Conservation (phyloP, 1,140 invertebrate genomes). For the Cheumatopsyche charites region DNA sequence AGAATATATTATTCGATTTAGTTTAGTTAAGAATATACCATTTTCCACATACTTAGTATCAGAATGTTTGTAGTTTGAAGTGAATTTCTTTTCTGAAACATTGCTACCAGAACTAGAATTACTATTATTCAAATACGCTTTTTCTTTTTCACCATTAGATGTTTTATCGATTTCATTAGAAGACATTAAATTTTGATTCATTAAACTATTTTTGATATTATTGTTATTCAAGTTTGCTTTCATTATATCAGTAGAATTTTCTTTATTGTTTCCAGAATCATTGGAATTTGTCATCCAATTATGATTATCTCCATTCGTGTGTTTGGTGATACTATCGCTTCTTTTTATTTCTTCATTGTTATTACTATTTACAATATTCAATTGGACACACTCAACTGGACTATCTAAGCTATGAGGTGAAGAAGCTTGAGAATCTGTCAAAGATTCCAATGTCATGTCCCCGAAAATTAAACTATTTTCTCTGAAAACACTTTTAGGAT, state of each 20-base stretch:
- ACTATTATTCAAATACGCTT: slow-evolving; percentile 38
- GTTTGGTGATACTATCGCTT: neutral
- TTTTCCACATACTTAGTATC: slow-evolving; percentile 38
- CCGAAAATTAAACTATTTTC: slow-evolving; percentile 47
- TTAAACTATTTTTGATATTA: slow-evolving; percentile 25
- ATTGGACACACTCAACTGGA: slow-evolving; percentile 21
- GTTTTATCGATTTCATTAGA: slow-evolving; percentile 5
- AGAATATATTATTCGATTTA: slow-evolving; percentile 1
- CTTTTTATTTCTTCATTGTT: slow-evolving; percentile 17
- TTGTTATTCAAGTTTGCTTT: slow-evolving; percentile 25
- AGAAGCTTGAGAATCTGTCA: slow-evolving; percentile 41
- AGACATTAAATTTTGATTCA: slow-evolving; percentile 11
- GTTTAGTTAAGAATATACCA: neutral
- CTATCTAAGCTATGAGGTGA: slow-evolving; percentile 37
- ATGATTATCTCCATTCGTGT: slow-evolving; percentile 22
- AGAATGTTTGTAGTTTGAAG: slow-evolving; percentile 38
- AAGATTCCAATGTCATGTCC: slow-evolving; percentile 44
- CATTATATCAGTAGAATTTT: neutral
- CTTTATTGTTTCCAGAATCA: neutral
- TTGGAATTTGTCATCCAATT: slow-evolving; percentile 3
- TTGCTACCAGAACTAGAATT: slow-evolving; percentile 47
- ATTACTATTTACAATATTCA: slow-evolving; percentile 33
- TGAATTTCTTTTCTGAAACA: slow-evolving; percentile 44
- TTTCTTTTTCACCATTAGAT: slow-evolving; percentile 44
- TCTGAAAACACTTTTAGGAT: slow-evolving; percentile 46